Evolutionary conservation across 2,797 vertebrate genomes (phyloP).

Genomic region (Sebastes nivosus): DNA sequence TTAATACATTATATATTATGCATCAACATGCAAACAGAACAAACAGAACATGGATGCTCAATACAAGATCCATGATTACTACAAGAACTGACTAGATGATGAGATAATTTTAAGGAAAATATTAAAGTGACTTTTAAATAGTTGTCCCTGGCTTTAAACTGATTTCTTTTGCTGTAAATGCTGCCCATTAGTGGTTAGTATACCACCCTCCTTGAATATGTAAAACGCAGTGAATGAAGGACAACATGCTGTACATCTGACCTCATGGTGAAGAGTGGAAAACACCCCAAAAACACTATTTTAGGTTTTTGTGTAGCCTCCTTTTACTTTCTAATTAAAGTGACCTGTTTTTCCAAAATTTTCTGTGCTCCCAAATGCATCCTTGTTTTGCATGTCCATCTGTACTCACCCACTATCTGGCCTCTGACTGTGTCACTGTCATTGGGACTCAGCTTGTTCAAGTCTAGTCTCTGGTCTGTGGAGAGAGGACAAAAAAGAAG

Average conservation of each 20-base stretch:
- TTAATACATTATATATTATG: neutral
- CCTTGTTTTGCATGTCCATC: neutral
- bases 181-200: neutral
- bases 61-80: neutral
- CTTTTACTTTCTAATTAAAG: neutral
- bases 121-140: neutral
- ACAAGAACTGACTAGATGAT: neutral
- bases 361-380: neutral
- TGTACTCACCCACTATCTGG: conserved; percentile 95
- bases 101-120: neutral
- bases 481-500: conserved; percentile 18
- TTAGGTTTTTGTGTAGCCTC: neutral
- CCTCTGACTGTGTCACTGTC: conserved; percentile 97
- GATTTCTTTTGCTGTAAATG: neutral
- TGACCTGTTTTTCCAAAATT: neutral
- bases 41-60: neutral
- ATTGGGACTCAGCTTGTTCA: conserved; percentile 98
- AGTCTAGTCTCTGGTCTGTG: conserved; percentile 97
- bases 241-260: neutral
- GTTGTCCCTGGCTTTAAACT: neutral
- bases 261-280: neutral
- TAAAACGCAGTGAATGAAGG: neutral
- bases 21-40: neutral
- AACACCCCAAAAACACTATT: neutral
- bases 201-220: neutral